Base-by-base conservation (phyloP, 2,113 vertebrate species). In the Xiphias gladius region DNA sequence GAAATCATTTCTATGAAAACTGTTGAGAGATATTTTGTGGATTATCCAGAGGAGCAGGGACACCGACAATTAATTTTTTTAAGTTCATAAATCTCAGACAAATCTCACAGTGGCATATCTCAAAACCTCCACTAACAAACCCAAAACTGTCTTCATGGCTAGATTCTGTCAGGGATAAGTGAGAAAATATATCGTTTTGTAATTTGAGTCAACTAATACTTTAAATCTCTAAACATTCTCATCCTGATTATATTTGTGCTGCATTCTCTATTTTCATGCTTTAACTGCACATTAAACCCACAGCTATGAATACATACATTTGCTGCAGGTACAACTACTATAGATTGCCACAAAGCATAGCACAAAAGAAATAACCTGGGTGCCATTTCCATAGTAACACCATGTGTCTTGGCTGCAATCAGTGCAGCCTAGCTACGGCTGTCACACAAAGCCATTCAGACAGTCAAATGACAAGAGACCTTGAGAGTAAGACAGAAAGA, bases 341-440 rank as follows among this genome's bases (percentile, higher is more conserved):
- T 73, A 80, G 85, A 87, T 78, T 66, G 58, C 81, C 80, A 67
- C 79, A 73, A 84, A 86, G 83, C 73, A 50, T 24, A 70, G 79
- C 86, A 91, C 90, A 90, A 91, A 92, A 90, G 87, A 65, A 89
- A 89, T 90, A 91, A 91, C 92, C 89, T 93, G 83, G 82, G 89
- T 87, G 87, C 86, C 88, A 92, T 95, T 93, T 91, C 94, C 95
- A 95, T 95, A 93, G 95, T 81, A 95, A 95, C 94, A 75, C 84
- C 84, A 77, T 83, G 83, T 76, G 88, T 86, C 88, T 91, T 90
- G 89, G 80, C 85, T 90, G 88, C 90, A 95, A 93, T 92, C 91
- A 92, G 89, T 30, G 66, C 86, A 35, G 83, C 46, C 26, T 83
- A 80, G 88, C 88, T 65, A 65, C 65, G 70, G 88, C 79, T 77